A percentile compares a stretch with the other conserved stretches of the same genome.
These are phyloP conservation scores for Nerophis lumbriciformis DNA, from an alignment of 2,113 vertebrate species.

Conservation along the genomic window DNA sequence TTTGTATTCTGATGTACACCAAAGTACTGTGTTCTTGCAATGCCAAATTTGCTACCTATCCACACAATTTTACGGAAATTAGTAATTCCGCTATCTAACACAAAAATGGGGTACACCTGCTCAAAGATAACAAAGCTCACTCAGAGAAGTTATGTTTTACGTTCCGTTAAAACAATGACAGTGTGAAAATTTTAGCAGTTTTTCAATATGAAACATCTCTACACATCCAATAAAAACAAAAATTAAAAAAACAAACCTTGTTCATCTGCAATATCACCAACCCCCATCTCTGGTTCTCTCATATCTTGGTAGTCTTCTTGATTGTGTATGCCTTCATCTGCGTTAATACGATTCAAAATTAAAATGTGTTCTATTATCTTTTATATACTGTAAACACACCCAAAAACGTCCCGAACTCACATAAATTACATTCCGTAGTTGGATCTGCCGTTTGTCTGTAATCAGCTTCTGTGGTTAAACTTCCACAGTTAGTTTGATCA, in stretches of 20 bases:
- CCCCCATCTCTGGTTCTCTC: constrained; percentile 33
- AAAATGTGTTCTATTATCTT: neutral
- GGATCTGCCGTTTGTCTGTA: constrained; percentile 21
- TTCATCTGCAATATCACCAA: constrained; percentile 30
- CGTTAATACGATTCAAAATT: constrained; percentile 6
- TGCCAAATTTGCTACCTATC: no score
- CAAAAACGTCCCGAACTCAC: constrained; percentile 27
- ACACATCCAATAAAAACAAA: neutral
- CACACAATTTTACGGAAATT: no score
- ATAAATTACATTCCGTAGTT: constrained; percentile 10
- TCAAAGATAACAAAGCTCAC: no score
- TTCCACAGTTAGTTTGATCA: constrained; percentile 24
- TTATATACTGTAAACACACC: neutral
- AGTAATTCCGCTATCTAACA: no score
- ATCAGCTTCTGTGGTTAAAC: constrained; percentile 14
- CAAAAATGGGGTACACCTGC: no score
- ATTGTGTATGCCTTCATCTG: constrained; percentile 31
- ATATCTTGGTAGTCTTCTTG: constrained; percentile 45
- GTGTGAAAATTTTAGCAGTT: no score
- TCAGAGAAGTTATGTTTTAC: no score
- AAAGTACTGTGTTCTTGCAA: no score
- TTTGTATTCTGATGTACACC: no score
- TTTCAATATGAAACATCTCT: no score
- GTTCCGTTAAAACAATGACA: no score
- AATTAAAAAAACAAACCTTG: constrained; percentile 49